Conservation (phyloP, 2,797 vertebrate species). For the Arnoldichthys spilopterus region DNA sequence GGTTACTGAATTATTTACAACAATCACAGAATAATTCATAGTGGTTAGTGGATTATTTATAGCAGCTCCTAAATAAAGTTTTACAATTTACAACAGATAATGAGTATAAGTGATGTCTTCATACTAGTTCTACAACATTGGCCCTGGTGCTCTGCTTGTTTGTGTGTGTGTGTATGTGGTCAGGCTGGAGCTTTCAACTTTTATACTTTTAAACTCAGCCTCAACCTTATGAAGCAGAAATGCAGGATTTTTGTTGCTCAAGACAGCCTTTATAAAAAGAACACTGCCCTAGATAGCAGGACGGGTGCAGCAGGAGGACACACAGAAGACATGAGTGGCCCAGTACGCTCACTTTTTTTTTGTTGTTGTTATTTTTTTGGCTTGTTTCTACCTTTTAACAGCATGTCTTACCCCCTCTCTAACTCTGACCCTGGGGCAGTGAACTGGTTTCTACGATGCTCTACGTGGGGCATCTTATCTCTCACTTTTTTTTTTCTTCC, state of each 20-base stretch:
- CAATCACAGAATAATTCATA: background rate
- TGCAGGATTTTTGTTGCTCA: slow-evolving; percentile 11
- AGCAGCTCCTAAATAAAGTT: background rate
- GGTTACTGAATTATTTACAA: background rate
- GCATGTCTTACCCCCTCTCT: slow-evolving; percentile 47
- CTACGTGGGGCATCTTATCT: slow-evolving; percentile 73
- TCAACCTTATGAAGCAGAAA: slow-evolving; percentile 7
- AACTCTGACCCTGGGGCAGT: slow-evolving; percentile 46
- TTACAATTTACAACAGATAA: background rate
- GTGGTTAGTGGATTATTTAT: background rate
- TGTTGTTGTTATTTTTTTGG: background rate
- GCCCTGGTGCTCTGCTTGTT: background rate
- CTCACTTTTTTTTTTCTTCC: slow-evolving; percentile 53
- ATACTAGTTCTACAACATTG: background rate
- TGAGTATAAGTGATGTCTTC: slow-evolving; percentile 25
- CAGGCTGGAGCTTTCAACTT: slow-evolving; percentile 26
- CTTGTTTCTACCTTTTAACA: slow-evolving; percentile 36
- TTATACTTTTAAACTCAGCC: slow-evolving; percentile 38
- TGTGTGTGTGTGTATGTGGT: background rate
- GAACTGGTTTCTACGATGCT: slow-evolving; percentile 61
- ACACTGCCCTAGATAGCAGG: slow-evolving; percentile 20
- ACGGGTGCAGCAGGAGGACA: slow-evolving; percentile 13
- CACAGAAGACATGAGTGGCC: slow-evolving; percentile 6
- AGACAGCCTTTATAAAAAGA: slow-evolving; percentile 19
- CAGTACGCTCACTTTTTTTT: slow-evolving; percentile 23